phyloP scores from a whole-genome alignment of 2,888 invertebrate genomes.

The Leptopilina drosophilae region DNA sequence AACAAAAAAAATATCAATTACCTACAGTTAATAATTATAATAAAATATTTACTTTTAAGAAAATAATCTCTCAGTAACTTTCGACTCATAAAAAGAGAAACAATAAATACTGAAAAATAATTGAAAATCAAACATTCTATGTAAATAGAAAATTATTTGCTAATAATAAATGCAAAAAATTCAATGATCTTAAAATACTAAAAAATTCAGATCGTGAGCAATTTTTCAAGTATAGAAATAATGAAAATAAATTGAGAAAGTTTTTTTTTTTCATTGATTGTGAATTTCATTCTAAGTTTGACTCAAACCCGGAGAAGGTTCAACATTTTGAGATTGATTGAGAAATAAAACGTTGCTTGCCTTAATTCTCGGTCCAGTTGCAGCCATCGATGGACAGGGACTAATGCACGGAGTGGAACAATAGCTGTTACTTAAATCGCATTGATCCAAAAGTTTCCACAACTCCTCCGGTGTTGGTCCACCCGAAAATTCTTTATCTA shows the following conservation, averaged over 20 bases:
- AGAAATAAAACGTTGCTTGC: constrained; percentile 82
- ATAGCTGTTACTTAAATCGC: constrained; percentile 91
- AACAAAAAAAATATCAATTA: no score
- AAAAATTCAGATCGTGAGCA: constrained; percentile 9
- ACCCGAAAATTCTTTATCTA: constrained; percentile 83
- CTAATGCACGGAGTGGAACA: constrained; percentile 89
- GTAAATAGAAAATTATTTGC: neutral
- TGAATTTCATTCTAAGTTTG: constrained; percentile 59
- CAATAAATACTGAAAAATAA: no score
- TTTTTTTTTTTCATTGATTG: no score
- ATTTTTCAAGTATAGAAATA: neutral
- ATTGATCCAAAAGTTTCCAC: constrained; percentile 93
- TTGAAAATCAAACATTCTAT: neutral
- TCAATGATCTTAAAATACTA: neutral
- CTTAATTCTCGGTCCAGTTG: constrained; percentile 77
- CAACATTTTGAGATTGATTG: constrained; percentile 78
- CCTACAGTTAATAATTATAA: no score
- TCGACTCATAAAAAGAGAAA: no score
- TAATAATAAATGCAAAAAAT: constrained; percentile 27
- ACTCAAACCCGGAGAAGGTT: constrained; percentile 64
- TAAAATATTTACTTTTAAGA: no score
- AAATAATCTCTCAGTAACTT: no score
- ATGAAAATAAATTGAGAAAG: neutral
- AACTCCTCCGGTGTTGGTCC: constrained; percentile 96
- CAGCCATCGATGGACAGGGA: constrained; percentile 82